A percentile compares a stretch with the other conserved stretches of the same genome.
These are phyloP conservation scores for Rhinoderma darwinii DNA, from an alignment of 2,113 vertebrate species.

Conservation along the genomic window DNA sequence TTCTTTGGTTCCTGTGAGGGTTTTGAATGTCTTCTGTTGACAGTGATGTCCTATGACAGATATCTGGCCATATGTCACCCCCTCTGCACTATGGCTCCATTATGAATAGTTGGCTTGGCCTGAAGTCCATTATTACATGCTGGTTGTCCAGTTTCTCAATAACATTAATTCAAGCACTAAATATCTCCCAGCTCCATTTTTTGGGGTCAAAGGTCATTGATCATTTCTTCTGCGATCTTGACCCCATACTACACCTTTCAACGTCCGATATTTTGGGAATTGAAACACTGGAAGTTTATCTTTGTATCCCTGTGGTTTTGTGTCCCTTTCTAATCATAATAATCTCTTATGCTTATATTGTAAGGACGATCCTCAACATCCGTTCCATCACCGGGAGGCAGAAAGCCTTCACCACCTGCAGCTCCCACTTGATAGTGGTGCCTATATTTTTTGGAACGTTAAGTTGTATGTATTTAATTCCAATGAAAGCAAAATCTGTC, in stretches of 20 bases:
- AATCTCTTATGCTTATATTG: slow-evolving; percentile 62
- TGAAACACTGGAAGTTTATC: background rate
- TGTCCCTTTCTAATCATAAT: slow-evolving; percentile 60
- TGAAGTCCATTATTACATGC: slow-evolving; percentile 57
- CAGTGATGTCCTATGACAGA: too few species aligned
- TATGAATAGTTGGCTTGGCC: slow-evolving; percentile 58
- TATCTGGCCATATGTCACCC: too few species aligned
- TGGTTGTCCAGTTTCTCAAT: slow-evolving; percentile 60
- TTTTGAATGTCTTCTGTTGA: too few species aligned
- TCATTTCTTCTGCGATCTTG: slow-evolving; percentile 55
- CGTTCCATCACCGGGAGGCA: slow-evolving; percentile 11
- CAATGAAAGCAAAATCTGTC: background rate
- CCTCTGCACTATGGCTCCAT: slow-evolving; percentile 62
- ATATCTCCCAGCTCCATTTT: slow-evolving; percentile 46
- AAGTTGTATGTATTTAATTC: slow-evolving; percentile 54
- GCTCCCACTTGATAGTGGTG: slow-evolving; percentile 62
- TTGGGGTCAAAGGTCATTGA: slow-evolving; percentile 46
- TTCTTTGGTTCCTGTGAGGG: too few species aligned
- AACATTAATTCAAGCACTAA: slow-evolving; percentile 49
- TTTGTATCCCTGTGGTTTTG: slow-evolving; percentile 63
- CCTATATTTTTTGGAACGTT: slow-evolving; percentile 52
- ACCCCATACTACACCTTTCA: slow-evolving; percentile 2
- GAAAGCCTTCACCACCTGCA: slow-evolving; percentile 66
- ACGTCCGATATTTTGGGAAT: slow-evolving; percentile 22
- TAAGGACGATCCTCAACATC: slow-evolving; percentile 59